Base-by-base conservation (phyloP, 1,140 invertebrate genomes). In the Drosophila arizonae region DNA sequence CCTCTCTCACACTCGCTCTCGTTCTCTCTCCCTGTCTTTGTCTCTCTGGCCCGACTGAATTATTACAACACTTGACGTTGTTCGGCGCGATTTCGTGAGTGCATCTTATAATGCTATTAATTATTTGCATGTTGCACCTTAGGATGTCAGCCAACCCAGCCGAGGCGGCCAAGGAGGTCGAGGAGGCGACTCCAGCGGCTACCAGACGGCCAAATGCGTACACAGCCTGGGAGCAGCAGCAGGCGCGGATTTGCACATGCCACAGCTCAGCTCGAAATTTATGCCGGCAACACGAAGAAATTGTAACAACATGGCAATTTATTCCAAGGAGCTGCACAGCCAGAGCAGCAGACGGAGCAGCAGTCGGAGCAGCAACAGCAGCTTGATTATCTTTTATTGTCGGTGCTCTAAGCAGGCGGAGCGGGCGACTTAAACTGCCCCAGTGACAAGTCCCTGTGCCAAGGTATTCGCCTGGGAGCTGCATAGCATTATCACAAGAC, bases 41-140 rank as follows among this genome's bases (percentile, higher is more conserved):
- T 9, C 43, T 17, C 43, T 17, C 43, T 9, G 6, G 43, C 43
- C 54, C 43, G 51, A 68, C 72, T 90, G 82, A 90, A 79, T 90
- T 90, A 90, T 90, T 90, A 90, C 80, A 90, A 67, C 75, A 76
- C 69, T 66, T 51, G 62, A 73, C 80, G 79, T 84, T 90, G 87
- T 87, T 90, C 75, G 81, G 73, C 55, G 86, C 86, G 86, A 90
- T 81, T 90, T 90, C 88, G 88, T 90, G 88, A 90, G 88, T 90
- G 88, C 88, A 90, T 90, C 88, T 90, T 90, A 90, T 90, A 90
- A 90, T 90, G 88, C 88, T 90, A 90, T 90, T 90, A 90, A 90
- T 90, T 90, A 90, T 90, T 90, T 90, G 88, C 88, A 90, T 90
- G 88, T 90, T 85, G 80, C 88, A 90, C 78, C 88, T 79, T 77